phyloP scores from a whole-genome alignment of 2,797 vertebrate genomes.

The Halcyon smyrnensis region DNA sequence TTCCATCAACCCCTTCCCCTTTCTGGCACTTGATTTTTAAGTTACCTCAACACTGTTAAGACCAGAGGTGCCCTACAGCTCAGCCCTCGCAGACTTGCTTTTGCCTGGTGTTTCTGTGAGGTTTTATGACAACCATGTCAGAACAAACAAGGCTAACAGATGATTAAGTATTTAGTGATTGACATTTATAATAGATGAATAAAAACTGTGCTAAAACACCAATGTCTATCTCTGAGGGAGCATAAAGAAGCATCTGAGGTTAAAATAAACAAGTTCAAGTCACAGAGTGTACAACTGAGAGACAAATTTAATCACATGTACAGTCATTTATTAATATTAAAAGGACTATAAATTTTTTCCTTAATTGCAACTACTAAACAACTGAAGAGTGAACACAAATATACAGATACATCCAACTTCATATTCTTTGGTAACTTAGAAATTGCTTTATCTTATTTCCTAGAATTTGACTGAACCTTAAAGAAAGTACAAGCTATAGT shows the following conservation, averaged over 20 bases:
- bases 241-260: background rate
- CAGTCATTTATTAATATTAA: background rate
- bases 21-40: background rate
- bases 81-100: background rate
- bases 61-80: background rate
- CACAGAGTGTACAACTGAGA: background rate
- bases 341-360: background rate
- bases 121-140: background rate
- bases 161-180: background rate
- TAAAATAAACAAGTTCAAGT: background rate
- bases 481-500: background rate
- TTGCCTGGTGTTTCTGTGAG: background rate
- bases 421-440: background rate
- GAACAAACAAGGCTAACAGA: background rate
- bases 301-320: background rate
- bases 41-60: background rate
- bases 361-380: background rate
- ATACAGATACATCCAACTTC: background rate
- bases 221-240: background rate
- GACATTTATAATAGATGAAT: background rate
- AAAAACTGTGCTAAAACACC: background rate
- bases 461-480: background rate
- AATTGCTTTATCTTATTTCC: background rate
- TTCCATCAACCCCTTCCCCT: background rate
- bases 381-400: background rate